Percentiles rank a stretch among this genome's conserved stretches.
Conservation (phyloP, 2,888 invertebrate species). For the Microctonus brassicae region DNA sequence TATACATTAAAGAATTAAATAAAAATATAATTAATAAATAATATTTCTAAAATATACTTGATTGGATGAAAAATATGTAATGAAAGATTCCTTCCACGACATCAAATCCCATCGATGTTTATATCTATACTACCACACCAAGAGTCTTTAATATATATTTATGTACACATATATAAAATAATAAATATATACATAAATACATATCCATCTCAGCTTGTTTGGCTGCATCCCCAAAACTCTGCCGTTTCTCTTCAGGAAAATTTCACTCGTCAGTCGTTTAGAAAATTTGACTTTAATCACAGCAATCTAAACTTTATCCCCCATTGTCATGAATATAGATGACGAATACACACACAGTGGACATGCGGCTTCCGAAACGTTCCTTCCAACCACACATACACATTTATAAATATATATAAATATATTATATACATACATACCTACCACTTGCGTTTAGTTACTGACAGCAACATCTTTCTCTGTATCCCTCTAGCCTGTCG, state of each 20-base stretch:
- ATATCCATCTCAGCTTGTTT: background rate
- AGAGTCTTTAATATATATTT: background rate
- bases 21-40: background rate
- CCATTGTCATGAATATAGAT: conserved; percentile 51
- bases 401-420: too few relatives aligned
- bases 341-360: conserved; percentile 47
- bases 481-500: conserved; percentile 40
- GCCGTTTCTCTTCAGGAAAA: conserved; percentile 20
- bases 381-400: too few relatives aligned
- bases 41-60: conserved; percentile 20
- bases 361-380: conserved; percentile 43
- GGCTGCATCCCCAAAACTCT: background rate
- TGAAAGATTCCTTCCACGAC: conserved; percentile 24
- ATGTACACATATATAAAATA: background rate
- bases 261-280: conserved; percentile 45
- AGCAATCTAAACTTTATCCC: conserved; percentile 51
- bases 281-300: conserved; percentile 52
- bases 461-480: conserved; percentile 25
- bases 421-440: background rate
- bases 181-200: background rate
- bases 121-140: background rate
- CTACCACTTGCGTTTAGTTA: conserved; percentile 29
- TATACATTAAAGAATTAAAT: too few relatives aligned
- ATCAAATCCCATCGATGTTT: conserved; percentile 11
- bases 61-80: conserved; percentile 37